Base-by-base conservation (phyloP, 37 sponge, comb jelly and placozoan genomes). In the Mnemiopsis leidyi region DNA sequence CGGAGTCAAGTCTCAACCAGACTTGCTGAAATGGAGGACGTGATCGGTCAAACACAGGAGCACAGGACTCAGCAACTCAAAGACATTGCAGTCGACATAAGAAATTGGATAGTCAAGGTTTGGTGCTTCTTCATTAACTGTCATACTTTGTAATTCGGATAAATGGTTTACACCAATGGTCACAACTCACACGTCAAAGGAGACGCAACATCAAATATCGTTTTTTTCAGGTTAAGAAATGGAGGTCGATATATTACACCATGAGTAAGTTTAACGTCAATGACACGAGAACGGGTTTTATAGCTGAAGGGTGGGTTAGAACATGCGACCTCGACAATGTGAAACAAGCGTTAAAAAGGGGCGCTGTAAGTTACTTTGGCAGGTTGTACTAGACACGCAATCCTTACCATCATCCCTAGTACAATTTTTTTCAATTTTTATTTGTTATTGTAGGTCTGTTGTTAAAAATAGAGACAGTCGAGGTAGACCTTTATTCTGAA, bases 191-290 rank as follows among this genome's bases (percentile, higher is more conserved):
- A 48, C 13, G 61, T 48, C 13, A 18, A 48, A 48, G 9, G 61
- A 5, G 5, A 48, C 61, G 5, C 61, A 48, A 48, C 13, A 48
- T 48, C 61, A 48, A 48, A n/a, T 21, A 21, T 67, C 68, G 20
- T 71, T 20, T 34, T 93, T 30, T 68, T 0, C 71, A 97, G 98
- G 96, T 98, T 73, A 96, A 94, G 92, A 98, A 98, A 93, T 95
- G 97, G 93, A 98, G 97, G 94, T 93, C 96, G 35, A 97, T 98
- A 75, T 98, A 96, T 94, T 97, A 98, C 93, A 96, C 97, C 1
- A 93, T 98, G 96, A 97, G 97, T 95, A 96, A 95, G 97, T 97
- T 96, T 92, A 98, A 97, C 94, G 92, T 98, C 34, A 97, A 98
- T 61, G 95, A 96, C 82, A 96, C 97, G 76, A 94, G 93, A 67